Percentiles rank a stretch among this genome's conserved stretches.
Evolutionary conservation across 2,113 vertebrate species (phyloP).

Genomic region (Felis chaus): DNA sequence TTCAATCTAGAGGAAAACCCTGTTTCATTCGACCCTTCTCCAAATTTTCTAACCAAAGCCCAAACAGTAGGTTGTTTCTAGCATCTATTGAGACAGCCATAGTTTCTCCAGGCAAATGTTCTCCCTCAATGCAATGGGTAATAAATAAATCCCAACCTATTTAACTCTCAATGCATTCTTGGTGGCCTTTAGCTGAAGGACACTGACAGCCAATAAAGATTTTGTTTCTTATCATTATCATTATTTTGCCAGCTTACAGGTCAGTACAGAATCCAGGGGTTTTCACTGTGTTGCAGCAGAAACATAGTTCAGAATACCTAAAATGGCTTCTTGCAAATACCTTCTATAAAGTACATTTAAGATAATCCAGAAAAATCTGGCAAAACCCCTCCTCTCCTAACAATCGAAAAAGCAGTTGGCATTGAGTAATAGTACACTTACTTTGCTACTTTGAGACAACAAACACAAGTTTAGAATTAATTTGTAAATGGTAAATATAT

Average conservation of each 20-base stretch:
- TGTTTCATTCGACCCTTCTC: background rate
- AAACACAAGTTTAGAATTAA: background rate
- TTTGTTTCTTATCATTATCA: background rate
- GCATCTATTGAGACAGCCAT: background rate
- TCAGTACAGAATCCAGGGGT: background rate
- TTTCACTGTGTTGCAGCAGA: background rate
- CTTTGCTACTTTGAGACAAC: background rate
- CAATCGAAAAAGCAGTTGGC: background rate
- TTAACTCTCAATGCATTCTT: background rate
- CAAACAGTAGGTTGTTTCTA: background rate
- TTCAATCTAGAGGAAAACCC: background rate
- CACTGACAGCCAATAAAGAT: background rate
- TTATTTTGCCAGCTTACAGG: background rate
- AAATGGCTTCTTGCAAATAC: background rate
- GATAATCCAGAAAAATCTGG: background rate
- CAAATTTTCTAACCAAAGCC: background rate
- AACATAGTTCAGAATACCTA: background rate
- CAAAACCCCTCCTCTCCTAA: background rate
- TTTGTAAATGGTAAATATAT: background rate
- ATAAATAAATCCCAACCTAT: background rate
- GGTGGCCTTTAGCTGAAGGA: background rate
- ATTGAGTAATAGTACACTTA: background rate
- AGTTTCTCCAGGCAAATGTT: rapidly evolving
- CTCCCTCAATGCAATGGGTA: background rate
- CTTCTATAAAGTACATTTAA: background rate